phyloP scores from a whole-genome alignment of 2,888 invertebrate species.

The Ormyrus nitidulus region DNA sequence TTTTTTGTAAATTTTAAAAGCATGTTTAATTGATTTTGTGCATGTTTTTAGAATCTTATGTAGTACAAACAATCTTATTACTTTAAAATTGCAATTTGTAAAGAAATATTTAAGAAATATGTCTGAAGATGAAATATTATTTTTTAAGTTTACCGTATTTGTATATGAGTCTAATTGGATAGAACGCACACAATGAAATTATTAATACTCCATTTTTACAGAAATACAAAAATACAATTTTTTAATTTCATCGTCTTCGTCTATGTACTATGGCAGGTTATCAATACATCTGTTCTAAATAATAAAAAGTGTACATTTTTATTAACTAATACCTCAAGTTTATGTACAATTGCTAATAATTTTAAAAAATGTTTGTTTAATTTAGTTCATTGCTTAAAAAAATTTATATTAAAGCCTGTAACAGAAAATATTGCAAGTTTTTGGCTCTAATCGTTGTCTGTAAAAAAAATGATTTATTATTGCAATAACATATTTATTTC shows the following conservation, averaged over 20 bases:
- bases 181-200: neutral
- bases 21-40: too few species aligned
- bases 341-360: neutral
- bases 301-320: neutral
- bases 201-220: slow-evolving; percentile 16
- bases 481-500: neutral
- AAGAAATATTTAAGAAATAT: too few species aligned
- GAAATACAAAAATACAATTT: slow-evolving; percentile 16
- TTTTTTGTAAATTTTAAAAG: too few species aligned
- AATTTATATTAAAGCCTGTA: too few species aligned
- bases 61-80: too few species aligned
- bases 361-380: neutral
- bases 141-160: too few species aligned
- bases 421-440: neutral
- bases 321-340: neutral
- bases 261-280: neutral
- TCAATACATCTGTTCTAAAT: neutral
- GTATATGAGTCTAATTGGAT: too few species aligned
- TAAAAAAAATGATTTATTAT: slow-evolving; percentile 6
- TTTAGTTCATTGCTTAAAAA: too few species aligned
- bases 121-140: too few species aligned
- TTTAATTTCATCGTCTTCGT: slow-evolving; percentile 2
- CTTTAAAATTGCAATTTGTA: too few species aligned
- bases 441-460: neutral
- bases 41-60: too few species aligned